Base-by-base conservation (phyloP, 2,797 vertebrate genomes). In the Protosalanx chinensis region DNA sequence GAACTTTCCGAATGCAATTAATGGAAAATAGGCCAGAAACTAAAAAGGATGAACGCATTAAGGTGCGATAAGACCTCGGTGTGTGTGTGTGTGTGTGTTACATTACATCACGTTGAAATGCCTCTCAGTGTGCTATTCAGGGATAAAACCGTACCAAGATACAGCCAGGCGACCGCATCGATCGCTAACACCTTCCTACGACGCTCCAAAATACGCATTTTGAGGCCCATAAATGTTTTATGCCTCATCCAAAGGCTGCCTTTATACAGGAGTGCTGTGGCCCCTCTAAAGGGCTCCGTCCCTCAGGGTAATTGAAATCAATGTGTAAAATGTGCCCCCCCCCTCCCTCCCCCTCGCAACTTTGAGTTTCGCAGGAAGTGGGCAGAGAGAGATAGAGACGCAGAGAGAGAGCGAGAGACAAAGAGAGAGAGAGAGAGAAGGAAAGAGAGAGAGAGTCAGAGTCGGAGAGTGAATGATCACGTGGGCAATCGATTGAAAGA, bases 241-340 rank as follows among this genome's bases (percentile, higher is more conserved):
- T 73, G 16, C 35, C 63, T 64, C 57, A 74, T 76, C 51, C 69
- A 79, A 62, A 20, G n/a, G 27, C 30, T 58, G 59, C 41, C 68
- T 75, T 76, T 68, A 51, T 66, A 64, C 70, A 68, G 68, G 15
- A 62, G 8, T 16, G 61, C 57, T 30, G 49, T 13, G 67, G 37
- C n/a, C n/a, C 62, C 13, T 73, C 16, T 64, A 71, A 80, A 72
- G 60, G 41, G 59, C 72, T 75, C 58, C 30, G 15, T 58, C 63
- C 56, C 64, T 8, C 68, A 64, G 64, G 71, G 46, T 64, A 72
- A 72, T 18, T 70, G n/a, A 79, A 86, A 81, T 85, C 61, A 68
- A 70, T 76, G 15, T 53, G 51, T n/a, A 27, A 27, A 27, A 27
- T 27, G 23, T 27, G 15, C 6, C 15, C 7, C 41, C 5, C 5